Evolutionary conservation across 2,888 invertebrate genomes (phyloP), one percentile per base, ranked within the genome.

Genomic region (Hyposoter dolosus): DNA sequence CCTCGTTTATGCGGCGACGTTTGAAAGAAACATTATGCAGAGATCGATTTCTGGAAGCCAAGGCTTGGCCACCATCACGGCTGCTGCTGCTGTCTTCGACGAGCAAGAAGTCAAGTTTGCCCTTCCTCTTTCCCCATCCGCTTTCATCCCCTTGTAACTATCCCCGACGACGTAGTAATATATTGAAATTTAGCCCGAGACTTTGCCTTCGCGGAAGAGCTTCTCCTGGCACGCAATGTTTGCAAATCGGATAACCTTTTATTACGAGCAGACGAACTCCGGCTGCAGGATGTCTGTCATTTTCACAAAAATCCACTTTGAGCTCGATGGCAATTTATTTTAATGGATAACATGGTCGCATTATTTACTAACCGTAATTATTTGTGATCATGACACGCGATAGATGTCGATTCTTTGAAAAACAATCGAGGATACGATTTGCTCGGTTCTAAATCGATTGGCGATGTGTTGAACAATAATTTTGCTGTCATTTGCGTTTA

Each of bases 1-100:
- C 68, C 79, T 72, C 85, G 65, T 75, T 71, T 80, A 28, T 15
- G 19, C 23, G 17, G 63, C 75, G 79, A 71, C 82, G 85, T 85
- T 83, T 69, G 85, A 86, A 76, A 82, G 85, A 87, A 85, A 87
- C 83, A 88, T 88, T 86, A 86, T 84, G 82, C 86, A 69, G 68
- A 75, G 71, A 87, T 87, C 85, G 85, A 87, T 85, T 83, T 75
- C 82, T 40, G 69, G 74, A 32, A 74, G 78, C 75, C 83, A 60
- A 77, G 56, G 45, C 50, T 50, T 50, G 76, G 76, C 74, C 77
- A 71, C 50, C 78, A 28, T 56, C 50, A 4, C 69, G 45, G 50
- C 75, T 43, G 28, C 60, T 60, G 60, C 60, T 63, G 66, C 60
- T 69, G 77, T 74, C 81, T 83, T 79, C 79, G 63, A 50, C 78